phyloP scores from a whole-genome alignment of 2,888 invertebrate genomes.

The Dugesia japonica region DNA sequence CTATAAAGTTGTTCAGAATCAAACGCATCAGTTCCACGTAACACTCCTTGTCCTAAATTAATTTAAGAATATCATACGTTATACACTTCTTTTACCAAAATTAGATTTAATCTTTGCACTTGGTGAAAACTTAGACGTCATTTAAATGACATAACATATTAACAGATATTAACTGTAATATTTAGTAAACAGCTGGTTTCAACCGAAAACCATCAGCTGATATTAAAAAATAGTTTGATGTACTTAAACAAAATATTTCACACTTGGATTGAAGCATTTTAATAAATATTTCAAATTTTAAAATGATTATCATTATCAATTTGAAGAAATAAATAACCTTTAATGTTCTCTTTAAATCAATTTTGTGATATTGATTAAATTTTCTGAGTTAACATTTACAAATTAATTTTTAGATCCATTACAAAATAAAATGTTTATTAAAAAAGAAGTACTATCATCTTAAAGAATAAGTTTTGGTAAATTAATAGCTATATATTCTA shows the following conservation, averaged over 20 bases:
- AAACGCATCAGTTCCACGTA: not conserved
- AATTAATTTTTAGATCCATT: no score
- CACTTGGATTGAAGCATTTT: no score
- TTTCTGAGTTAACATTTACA: no score
- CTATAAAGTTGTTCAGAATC: not conserved
- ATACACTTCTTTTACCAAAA: not conserved
- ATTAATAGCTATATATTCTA: no score
- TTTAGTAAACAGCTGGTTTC: constrained; percentile 9
- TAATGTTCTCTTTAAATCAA: no score
- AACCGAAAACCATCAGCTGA: constrained; percentile 2
- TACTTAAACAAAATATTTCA: not conserved
- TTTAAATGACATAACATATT: not conserved
- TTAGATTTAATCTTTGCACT: not conserved
- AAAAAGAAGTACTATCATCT: no score
- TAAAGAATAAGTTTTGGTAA: no score
- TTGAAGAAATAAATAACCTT: no score
- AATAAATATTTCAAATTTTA: no score
- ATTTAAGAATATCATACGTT: not conserved
- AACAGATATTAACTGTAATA: not conserved
- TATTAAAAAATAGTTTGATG: not conserved
- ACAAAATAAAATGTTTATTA: no score
- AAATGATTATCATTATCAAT: no score
- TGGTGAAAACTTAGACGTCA: not conserved
- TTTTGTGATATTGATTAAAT: no score
- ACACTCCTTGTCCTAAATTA: not conserved